Evolutionary conservation across 2,888 invertebrate species (phyloP), one percentile per base, ranked within the genome.

Genomic region (Nemoura dubitans): DNA sequence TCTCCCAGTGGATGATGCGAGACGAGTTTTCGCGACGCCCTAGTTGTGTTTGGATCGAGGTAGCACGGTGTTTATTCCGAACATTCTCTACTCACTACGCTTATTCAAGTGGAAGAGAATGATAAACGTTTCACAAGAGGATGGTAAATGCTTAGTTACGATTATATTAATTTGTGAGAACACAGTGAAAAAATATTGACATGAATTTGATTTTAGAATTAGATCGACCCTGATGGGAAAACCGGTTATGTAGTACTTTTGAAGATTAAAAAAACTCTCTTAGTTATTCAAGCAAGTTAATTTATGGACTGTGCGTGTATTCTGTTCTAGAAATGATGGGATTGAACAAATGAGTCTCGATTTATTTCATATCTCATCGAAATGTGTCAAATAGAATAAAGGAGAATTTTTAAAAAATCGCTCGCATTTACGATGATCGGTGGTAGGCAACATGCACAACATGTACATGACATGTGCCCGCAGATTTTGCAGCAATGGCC

Each of bases 241-340:
- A 27, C 78, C 28, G 26, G 78, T 78, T 78, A 16, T 28, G 78
- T 10, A 78, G 27, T n/a, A n/a, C n/a, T 78, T 78, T 78, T 78
- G 78, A 78, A 25, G 14, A 78, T 78, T 10, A 78, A 14, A 2
- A 7, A 1, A 1, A 21, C 25, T 78, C 25, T 78, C 25, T 5
- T 27, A 78, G 10, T 78, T 78, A 10, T 25, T 26, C 26, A 26
- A 1, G 16, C 10, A 78, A 10, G 25, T 10, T 78, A 10, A 21
- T 78, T 25, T 26, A 36, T 36, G 10, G 3, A 36, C 10, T 36
- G 36, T 78, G 25, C 14, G 25, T 26, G 78, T 76, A 21, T 78
- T 78, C 14, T 78, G 5, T 16, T 27, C 26, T 1, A 78, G 10
- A 25, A 26, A 78, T 26, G n/a, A 78, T 26, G 26, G 26, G 25